Evolutionary conservation across 2,113 vertebrate genomes (phyloP).

Genomic region (Neomonachus schauinslandi): DNA sequence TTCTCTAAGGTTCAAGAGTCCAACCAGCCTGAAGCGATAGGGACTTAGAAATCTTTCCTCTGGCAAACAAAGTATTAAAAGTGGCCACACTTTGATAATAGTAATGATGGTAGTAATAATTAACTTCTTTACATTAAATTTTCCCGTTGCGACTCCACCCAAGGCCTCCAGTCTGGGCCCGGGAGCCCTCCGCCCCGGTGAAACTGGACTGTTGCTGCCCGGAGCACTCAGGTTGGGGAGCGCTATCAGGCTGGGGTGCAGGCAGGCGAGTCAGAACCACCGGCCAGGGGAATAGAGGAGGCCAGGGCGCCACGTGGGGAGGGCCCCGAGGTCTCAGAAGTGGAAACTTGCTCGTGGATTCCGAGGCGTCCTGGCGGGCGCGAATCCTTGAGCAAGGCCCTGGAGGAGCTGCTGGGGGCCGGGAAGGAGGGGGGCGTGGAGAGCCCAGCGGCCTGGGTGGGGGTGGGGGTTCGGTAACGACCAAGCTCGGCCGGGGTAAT

Average conservation of each 20-base stretch:
- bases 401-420: background rate
- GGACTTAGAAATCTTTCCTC: conserved; percentile 89
- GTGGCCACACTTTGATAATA: conserved; percentile 84
- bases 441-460: background rate
- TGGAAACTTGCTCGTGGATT: background rate
- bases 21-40: conserved; percentile 81
- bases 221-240: conserved; percentile 83
- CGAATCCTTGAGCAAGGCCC: background rate
- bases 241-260: conserved; percentile 86
- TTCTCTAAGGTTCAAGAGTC: conserved; percentile 51
- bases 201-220: conserved; percentile 92
- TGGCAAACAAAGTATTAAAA: conserved; percentile 92
- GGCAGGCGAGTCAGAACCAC: background rate
- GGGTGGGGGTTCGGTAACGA: conserved; percentile 3
- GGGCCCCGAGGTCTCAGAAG: accelerated
- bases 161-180: conserved; percentile 90
- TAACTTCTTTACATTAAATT: conserved; percentile 72
- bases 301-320: no score
- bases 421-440: background rate
- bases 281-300: background rate
- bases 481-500: conserved; percentile 65
- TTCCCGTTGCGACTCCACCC: conserved; percentile 90
- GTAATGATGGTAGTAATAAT: background rate
- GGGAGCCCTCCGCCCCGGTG: conserved; percentile 88
- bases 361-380: background rate